These are phyloP conservation scores for Mobula hypostoma DNA, from an alignment of 2,113 vertebrate species.

Conservation along the genomic window DNA sequence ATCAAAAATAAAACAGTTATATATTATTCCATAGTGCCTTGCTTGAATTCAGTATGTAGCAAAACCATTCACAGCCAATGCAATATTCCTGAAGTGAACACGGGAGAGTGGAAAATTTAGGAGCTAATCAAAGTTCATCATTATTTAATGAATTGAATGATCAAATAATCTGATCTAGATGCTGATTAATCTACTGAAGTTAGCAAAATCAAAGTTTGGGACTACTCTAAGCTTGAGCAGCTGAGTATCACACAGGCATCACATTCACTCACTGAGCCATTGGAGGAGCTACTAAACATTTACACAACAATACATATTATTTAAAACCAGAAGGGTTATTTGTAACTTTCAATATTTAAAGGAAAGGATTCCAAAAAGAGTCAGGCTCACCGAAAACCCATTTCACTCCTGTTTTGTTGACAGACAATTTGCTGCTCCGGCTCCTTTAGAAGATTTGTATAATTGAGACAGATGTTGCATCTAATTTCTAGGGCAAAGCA, in stretches of 20 bases:
- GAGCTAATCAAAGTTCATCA: neutral
- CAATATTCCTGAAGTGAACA: neutral
- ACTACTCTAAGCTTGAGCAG: neutral
- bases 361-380: neutral
- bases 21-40: neutral
- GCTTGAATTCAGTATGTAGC: neutral
- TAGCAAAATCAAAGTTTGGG: neutral
- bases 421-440: neutral
- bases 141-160: neutral
- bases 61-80: neutral
- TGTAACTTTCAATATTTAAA: neutral
- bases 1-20: neutral
- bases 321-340: neutral
- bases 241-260: neutral
- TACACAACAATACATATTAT: neutral
- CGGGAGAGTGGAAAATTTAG: neutral
- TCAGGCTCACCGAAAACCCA: neutral
- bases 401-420: neutral
- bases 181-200: neutral
- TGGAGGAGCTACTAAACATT: neutral
- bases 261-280: neutral
- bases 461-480: neutral
- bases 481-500: neutral
- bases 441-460: neutral
- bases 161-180: neutral